Evolutionary conservation across 2,797 vertebrate genomes (phyloP).

Genomic region (Allobates femoralis): DNA sequence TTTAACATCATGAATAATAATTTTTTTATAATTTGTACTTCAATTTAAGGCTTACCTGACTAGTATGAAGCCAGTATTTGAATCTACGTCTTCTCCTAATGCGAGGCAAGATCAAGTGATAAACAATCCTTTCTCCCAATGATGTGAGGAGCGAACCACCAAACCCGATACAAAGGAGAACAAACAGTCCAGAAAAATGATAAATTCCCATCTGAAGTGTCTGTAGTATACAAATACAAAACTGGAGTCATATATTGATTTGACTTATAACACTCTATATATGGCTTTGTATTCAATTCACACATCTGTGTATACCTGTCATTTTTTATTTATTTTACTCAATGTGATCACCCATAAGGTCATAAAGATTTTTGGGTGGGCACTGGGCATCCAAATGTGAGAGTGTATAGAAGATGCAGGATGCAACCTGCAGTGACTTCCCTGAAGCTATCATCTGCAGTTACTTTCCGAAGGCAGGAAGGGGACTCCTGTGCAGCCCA

Average conservation of each 20-base stretch:
- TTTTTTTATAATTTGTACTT: background rate
- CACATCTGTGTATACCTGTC: no score
- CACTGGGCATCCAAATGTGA: no score
- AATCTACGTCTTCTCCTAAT: constrained; percentile 83
- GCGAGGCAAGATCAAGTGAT: constrained; percentile 81
- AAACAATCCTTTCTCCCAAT: constrained; percentile 85
- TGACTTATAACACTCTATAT: background rate
- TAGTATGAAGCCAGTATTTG: constrained; percentile 93
- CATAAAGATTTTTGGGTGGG: no score
- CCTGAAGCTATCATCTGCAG: no score
- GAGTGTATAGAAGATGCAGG: no score
- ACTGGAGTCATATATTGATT: no score
- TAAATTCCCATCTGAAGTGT: constrained; percentile 92
- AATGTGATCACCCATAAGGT: no score
- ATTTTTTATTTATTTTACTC: no score
- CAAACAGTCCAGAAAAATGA: constrained; percentile 90
- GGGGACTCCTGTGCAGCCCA: no score
- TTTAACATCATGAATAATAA: background rate
- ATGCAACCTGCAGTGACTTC: no score
- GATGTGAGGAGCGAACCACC: constrained; percentile 86
- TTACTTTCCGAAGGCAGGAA: no score
- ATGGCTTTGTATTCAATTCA: no score
- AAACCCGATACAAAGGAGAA: constrained; percentile 88
- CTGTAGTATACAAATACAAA: constrained; percentile 68
- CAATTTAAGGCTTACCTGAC: constrained; percentile 78